Evolutionary conservation across 2,797 vertebrate species (phyloP).

Genomic region (Coluber constrictor): DNA sequence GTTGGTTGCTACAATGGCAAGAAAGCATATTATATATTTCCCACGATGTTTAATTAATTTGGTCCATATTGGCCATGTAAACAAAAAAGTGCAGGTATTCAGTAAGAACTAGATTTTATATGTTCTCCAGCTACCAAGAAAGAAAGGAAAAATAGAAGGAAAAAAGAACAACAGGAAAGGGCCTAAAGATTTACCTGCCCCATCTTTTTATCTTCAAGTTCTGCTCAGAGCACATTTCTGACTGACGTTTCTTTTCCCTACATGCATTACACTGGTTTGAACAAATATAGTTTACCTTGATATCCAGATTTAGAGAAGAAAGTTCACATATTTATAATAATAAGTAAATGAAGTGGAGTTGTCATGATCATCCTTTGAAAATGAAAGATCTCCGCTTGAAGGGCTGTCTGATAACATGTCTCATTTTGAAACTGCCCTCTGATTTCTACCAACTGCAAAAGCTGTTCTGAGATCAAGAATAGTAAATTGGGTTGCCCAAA

Average conservation of each 20-base stretch:
- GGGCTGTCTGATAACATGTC: neutral
- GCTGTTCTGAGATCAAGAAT: neutral
- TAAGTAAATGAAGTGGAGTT: neutral
- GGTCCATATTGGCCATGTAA: slow-evolving; percentile 47
- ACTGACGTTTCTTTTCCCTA: neutral
- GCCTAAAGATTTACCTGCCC: neutral
- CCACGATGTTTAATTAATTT: slow-evolving; percentile 46
- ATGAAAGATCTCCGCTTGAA: neutral
- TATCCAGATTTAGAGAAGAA: neutral
- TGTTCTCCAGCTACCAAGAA: slow-evolving; percentile 17
- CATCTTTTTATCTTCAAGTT: neutral
- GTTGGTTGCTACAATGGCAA: slow-evolving; percentile 43
- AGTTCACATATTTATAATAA: neutral
- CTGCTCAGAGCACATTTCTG: neutral
- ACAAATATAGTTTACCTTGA: neutral
- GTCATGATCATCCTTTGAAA: neutral
- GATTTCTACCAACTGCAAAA: neutral
- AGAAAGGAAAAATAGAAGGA: neutral
- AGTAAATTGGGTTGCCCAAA: neutral
- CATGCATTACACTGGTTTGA: neutral
- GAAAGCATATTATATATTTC: slow-evolving; percentile 30
- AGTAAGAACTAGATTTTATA: neutral
- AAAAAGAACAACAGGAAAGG: neutral
- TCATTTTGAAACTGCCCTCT: neutral
- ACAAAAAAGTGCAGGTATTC: slow-evolving; percentile 39